phyloP scores from a whole-genome alignment of 2,888 invertebrate genomes.

The Ommatoiulus sabulosus region DNA sequence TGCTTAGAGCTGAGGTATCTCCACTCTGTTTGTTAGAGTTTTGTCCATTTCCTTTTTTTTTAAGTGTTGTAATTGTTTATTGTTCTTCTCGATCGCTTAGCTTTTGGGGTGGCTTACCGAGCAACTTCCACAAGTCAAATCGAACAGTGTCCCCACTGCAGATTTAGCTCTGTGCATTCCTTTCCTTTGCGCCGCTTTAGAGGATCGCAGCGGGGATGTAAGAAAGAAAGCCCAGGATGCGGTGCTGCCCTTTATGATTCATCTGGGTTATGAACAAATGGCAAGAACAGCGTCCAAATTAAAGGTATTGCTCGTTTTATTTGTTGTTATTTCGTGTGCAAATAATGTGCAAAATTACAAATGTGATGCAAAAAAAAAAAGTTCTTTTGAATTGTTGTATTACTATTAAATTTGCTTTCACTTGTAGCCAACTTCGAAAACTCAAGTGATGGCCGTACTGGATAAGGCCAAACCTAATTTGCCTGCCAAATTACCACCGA shows the following conservation, averaged over 20 bases:
- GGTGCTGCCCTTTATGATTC: constrained; percentile 91
- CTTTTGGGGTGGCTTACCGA: constrained; percentile 88
- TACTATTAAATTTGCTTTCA: background rate
- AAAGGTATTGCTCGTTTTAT: constrained; percentile 72
- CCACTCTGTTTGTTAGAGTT: background rate
- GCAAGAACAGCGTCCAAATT: constrained; percentile 80
- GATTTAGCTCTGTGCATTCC: constrained; percentile 84
- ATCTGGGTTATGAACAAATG: constrained; percentile 86
- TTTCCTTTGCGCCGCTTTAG: constrained; percentile 82
- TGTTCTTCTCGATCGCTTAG: constrained; percentile 58
- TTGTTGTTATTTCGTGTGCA: background rate
- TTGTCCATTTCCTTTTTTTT: background rate
- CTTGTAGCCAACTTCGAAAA: constrained; percentile 69
- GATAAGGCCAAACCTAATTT: constrained; percentile 88
- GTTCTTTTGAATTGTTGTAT: too few relatives aligned
- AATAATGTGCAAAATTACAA: too few relatives aligned
- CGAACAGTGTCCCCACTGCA: background rate
- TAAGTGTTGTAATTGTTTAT: background rate
- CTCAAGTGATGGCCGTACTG: constrained; percentile 77
- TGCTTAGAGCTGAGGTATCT: constrained; percentile 76
- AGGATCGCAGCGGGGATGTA: constrained; percentile 92
- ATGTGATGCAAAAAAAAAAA: too few relatives aligned
- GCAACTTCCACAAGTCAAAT: constrained; percentile 75
- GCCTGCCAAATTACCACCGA: constrained; percentile 78
- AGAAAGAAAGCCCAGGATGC: constrained; percentile 91